Evolutionary conservation across 2,113 vertebrate species (phyloP).

Genomic region (Dipodomys merriami): DNA sequence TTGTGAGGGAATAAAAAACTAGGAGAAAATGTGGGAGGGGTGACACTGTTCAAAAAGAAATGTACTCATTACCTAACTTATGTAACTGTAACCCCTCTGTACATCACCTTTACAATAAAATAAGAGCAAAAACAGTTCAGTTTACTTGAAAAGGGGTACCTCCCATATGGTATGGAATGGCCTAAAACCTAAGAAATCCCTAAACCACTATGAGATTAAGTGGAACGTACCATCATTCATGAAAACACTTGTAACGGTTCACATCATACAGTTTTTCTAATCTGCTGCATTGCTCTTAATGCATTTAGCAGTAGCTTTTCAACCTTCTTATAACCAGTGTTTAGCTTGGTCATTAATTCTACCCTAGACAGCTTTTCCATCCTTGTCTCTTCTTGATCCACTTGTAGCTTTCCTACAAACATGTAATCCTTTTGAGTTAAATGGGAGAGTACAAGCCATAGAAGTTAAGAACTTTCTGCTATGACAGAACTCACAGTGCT

Average conservation of each 20-base stretch:
- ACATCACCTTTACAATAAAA: too few relatives aligned
- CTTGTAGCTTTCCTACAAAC: not conserved
- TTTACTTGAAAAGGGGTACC: not conserved
- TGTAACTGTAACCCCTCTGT: too few relatives aligned
- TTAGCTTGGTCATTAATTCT: not conserved
- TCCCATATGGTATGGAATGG: not conserved
- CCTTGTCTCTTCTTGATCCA: not conserved
- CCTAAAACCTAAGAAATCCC: fast-evolving
- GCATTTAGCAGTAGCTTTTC: not conserved
- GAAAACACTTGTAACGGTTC: fast-evolving
- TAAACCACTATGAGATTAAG: not conserved
- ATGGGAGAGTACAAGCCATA: not conserved
- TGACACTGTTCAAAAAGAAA: too few relatives aligned
- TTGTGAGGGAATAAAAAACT: too few relatives aligned
- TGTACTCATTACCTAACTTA: too few relatives aligned
- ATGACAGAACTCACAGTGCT: not conserved
- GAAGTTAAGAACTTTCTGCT: not conserved
- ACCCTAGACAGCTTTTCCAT: not conserved
- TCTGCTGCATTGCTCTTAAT: fast-evolving
- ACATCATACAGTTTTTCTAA: fast-evolving
- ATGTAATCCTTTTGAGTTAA: not conserved
- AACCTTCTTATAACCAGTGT: not conserved
- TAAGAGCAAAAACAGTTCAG: not conserved
- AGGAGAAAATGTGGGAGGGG: too few relatives aligned
- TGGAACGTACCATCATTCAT: fast-evolving